Evolutionary conservation across 2,797 vertebrate genomes (phyloP).

Genomic region (Mus spretus): DNA sequence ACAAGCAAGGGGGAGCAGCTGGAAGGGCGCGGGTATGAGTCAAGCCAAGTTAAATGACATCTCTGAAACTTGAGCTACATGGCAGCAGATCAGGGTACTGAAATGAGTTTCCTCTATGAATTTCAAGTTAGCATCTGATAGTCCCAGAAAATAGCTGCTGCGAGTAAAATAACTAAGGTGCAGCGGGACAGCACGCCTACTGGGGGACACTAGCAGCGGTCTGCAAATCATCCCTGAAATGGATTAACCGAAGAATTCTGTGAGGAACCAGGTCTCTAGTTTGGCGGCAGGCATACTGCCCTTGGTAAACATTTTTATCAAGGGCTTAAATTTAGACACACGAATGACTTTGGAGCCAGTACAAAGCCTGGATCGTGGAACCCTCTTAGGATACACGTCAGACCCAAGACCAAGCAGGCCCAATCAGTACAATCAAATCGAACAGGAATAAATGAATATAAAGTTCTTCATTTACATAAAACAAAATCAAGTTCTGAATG

Average conservation of each 20-base stretch:
- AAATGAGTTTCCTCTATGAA: conserved; percentile 14
- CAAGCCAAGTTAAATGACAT: neutral
- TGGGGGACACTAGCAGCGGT: neutral
- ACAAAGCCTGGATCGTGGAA: conserved; percentile 61
- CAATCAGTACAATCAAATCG: conserved; percentile 67
- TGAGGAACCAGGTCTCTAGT: neutral
- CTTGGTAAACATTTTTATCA: conserved; percentile 46
- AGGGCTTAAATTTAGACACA: conserved; percentile 59
- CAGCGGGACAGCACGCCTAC: neutral
- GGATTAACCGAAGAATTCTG: conserved; percentile 2
- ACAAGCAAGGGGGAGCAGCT: too few species aligned
- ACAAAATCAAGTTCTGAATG: conserved; percentile 68
- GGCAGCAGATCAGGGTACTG: neutral
- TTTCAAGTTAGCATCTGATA: conserved; percentile 44
- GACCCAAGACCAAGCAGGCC: conserved; percentile 54
- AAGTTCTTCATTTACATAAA: conserved; percentile 66
- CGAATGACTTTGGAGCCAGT: conserved; percentile 52
- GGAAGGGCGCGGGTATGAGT: neutral
- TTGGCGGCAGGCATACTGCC: neutral
- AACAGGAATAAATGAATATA: conserved; percentile 65
- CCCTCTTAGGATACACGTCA: conserved; percentile 58
- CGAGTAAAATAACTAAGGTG: neutral
- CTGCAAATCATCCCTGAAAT: neutral
- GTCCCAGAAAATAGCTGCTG: conserved; percentile 12
- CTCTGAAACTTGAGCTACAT: neutral